Base-by-base conservation (phyloP, 2,797 vertebrate species). In the Cygnus olor region DNA sequence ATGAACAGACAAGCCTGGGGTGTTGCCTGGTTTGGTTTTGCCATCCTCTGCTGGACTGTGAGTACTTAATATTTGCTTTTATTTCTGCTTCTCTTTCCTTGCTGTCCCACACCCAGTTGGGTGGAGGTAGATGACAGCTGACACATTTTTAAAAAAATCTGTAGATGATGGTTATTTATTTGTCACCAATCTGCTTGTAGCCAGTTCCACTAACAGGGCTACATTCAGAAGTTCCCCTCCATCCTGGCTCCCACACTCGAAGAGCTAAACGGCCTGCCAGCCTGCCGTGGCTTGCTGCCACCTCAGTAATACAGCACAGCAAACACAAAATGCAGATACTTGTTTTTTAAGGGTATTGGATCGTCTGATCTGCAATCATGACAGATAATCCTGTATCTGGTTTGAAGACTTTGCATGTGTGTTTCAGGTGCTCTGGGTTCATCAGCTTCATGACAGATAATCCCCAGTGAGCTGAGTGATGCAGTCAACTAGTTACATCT, bases 21-120 rank as follows among this genome's bases (percentile, higher is more conserved):
- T 12, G 98, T 98, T 80, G 98, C 98, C 82, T 98, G 98, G 98
- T 98, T 98, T 98, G 98, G 98, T 80, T 98, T 98, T 96, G 98
- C 98, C 94, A 98, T 98, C 91, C 98, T 98, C 81, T 98, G 98
- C 95, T 98, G 98, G 98, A 98, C 97, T 70, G 98, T 98, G 92
- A 98, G 98, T 98, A 97, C 73, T 90, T 74, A 87, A 54, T 85
- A 87, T 86, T 86, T 89, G 57, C 14, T 8, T 83, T 76, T 65
- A 51, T 61, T 87, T 82, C 58, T 53, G 57, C 51, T 60, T 82
- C 68, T 24, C 34, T 83, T 71, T 28, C 53, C 19, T 78, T 68
- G 54, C n/a, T 83, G 11, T 60, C 76, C 58, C 87, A 63, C 94
- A 74, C 92, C 85, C 87, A 63, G 36, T 0, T 81, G 89, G 87